A percentile compares a stretch with the other conserved stretches of the same genome.
Evolutionary conservation across 92 coral and sea anemone genomes (phyloP).

Genomic region (Diadumene lineata): DNA sequence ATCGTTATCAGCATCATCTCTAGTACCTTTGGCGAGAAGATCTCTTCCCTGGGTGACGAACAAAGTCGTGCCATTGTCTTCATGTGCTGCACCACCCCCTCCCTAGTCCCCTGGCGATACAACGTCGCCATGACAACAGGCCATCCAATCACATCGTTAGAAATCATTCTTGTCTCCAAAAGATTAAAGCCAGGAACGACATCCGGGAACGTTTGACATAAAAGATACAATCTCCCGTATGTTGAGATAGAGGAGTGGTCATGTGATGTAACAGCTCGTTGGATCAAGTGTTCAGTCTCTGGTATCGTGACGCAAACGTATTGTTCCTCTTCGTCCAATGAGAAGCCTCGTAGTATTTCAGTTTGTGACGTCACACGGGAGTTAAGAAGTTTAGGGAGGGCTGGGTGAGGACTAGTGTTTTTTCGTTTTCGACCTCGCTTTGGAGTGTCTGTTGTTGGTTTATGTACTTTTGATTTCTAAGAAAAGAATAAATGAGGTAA

Average conservation of each 20-base stretch:
- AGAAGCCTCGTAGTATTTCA: conserved; percentile 54
- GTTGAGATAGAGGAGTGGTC: conserved; percentile 60
- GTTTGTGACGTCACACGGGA: conserved; percentile 17
- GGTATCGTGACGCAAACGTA: conserved; percentile 74
- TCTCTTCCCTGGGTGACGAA: conserved; percentile 80
- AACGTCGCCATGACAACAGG: conserved; percentile 93
- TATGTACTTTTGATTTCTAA: conserved; percentile 3
- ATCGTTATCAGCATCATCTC: neutral
- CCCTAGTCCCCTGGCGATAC: conserved; percentile 80
- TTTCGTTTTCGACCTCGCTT: conserved; percentile 41
- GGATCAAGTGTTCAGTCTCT: conserved; percentile 67
- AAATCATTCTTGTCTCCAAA: conserved; percentile 89
- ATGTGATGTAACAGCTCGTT: conserved; percentile 57
- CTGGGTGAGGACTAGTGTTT: conserved; percentile 13
- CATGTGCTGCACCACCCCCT: conserved; percentile 90
- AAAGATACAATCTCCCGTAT: conserved; percentile 78
- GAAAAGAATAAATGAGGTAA: neutral
- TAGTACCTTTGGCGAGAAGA: conserved; percentile 89
- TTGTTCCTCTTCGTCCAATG: conserved; percentile 68
- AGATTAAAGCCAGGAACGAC: conserved; percentile 86
- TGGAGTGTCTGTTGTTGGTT: conserved; percentile 3
- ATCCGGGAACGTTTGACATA: conserved; percentile 84
- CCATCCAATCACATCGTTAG: conserved; percentile 84
- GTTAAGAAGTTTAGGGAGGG: conserved; percentile 26
- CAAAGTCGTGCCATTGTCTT: conserved; percentile 87